phyloP scores from a whole-genome alignment of 2,888 invertebrate species.

The Tipula vernalis region DNA sequence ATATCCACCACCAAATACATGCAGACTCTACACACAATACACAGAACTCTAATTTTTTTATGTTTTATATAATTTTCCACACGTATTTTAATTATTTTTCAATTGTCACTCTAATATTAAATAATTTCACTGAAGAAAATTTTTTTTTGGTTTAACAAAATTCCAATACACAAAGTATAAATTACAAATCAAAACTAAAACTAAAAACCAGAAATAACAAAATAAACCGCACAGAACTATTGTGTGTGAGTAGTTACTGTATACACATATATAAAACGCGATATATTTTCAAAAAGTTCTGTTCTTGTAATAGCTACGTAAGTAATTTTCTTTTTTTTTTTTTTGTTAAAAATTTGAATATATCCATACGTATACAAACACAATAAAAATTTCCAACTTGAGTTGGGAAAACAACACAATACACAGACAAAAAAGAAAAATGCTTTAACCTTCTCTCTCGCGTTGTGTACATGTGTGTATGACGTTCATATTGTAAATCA shows the following conservation, averaged over 20 bases:
- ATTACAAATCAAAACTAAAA: background rate
- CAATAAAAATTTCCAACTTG: background rate
- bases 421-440: background rate
- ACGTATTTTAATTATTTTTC: background rate
- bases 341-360: background rate
- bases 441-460: background rate
- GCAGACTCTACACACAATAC: background rate
- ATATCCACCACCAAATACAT: background rate
- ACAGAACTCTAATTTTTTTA: background rate
- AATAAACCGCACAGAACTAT: background rate
- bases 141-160: background rate
- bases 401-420: background rate
- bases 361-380: background rate
- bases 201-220: background rate
- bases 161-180: background rate
- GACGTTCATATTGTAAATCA: background rate
- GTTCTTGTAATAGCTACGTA: background rate
- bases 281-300: background rate
- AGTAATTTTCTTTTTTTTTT: background rate
- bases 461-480: background rate
- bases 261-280: background rate
- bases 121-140: background rate
- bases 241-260: background rate
- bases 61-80: background rate
- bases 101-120: background rate